phyloP scores from a whole-genome alignment of 2,888 invertebrate species.

The Euplagia quadripunctaria region DNA sequence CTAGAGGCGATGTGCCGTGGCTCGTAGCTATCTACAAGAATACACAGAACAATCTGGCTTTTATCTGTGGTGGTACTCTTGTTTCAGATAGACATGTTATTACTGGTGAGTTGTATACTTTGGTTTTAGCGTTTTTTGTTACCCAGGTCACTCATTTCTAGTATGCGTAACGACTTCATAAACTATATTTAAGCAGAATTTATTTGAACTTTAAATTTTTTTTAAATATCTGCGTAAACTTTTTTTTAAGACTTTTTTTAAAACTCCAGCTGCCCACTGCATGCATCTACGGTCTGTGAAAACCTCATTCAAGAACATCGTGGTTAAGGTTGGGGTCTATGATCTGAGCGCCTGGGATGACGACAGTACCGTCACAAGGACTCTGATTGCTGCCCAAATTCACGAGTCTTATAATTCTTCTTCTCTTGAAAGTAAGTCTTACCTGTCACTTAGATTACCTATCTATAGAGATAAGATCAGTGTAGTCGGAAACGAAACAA shows the following conservation, averaged over 20 bases:
- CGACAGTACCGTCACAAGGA: not conserved
- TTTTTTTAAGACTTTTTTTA: not conserved
- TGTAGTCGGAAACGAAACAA: too few relatives aligned
- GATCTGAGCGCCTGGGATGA: constrained; percentile 6
- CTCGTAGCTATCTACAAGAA: constrained; percentile 88
- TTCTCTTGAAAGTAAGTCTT: constrained; percentile 10
- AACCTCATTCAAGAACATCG: not conserved
- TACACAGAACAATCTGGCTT: constrained; percentile 78
- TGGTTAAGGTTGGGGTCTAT: not conserved
- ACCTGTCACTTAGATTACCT: not conserved
- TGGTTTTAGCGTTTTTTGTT: not conserved
- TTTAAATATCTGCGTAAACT: not conserved
- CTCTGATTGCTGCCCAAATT: not conserved
- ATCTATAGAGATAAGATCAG: too few relatives aligned
- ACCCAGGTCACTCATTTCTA: too few relatives aligned
- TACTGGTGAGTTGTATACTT: constrained; percentile 63
- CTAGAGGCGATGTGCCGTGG: constrained; percentile 90
- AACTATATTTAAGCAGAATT: too few relatives aligned
- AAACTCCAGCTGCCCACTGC: constrained; percentile 13
- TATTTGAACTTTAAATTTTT: too few relatives aligned
- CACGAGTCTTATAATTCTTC: constrained; percentile 1
- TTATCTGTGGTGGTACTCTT: constrained; percentile 78
- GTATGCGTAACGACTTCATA: too few relatives aligned
- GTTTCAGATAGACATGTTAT: constrained; percentile 77
- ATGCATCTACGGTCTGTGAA: not conserved